Evolutionary conservation across 2,113 vertebrate species (phyloP), one percentile per base, ranked within the genome.

Genomic region (Echinops telfairi): DNA sequence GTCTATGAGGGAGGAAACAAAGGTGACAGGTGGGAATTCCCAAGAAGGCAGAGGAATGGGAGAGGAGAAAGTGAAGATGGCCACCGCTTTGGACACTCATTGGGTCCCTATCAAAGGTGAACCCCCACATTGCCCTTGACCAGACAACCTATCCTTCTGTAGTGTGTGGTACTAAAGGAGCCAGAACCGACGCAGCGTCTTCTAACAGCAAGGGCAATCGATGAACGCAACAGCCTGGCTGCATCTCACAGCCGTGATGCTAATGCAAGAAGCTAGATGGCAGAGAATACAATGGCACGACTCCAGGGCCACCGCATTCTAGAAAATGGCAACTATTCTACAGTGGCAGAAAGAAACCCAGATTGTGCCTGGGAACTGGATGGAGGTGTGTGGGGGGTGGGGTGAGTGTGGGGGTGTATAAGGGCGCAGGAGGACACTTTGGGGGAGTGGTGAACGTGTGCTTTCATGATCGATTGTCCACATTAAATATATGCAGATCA

Each of bases 401-500:
- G n/a, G n/a, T n/a, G 23, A 9, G 2, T 77, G 7, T 14, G 7
- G 43, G 19, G 5, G 19, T 53, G 77, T 53, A n/a, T 14, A 62
- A 62, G 70, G n/a, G 31, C 53, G 23, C 60, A 31, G 0, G 4
- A 83, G 25, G 31, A 83, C 78, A 22, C 58, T 77, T 47, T 31
- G 5, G 23, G 23, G 29, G 20, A 60, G 58, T 15, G 20, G 15
- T 60, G 58, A 20, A 17, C 58, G 15, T 60, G 38, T 33, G 36
- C 23, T 60, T 36, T 87, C 43, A 58, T 68, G 12, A 40, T 64
- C 75, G 64, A 78, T 36, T 62, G 3, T 73, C 22, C 6, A n/a
- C 36, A 19, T 90, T 76, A 58, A 80, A 89, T 62, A 64, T 80
- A 53, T 64, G 76, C 76, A n/a, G 31, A 80, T 80, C 14, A 78